Evolutionary conservation across 1,140 invertebrate genomes (phyloP), one percentile per base, ranked within the genome.

Genomic region (Nixonia krombeini): DNA sequence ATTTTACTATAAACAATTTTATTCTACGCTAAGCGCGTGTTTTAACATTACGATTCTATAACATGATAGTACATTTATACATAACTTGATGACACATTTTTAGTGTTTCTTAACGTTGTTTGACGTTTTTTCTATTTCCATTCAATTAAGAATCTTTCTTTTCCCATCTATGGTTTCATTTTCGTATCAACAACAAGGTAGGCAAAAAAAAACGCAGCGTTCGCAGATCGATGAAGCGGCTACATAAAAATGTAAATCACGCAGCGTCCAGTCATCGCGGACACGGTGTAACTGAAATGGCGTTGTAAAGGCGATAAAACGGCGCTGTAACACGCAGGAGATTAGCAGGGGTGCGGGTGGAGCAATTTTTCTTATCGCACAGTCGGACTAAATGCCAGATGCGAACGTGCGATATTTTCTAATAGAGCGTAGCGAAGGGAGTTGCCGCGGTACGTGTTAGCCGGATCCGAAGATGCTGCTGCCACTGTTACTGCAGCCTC

Each of bases 341-440:
- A 8, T 31, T 31, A 31, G 29, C 29, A 12, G 8, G 29, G 29
- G 8, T 12, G 29, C 29, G 2, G 29, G n/a, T 6, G 40, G 53
- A 40, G 50, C 37, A 53, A 65, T 65, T 65, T 58, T 65, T 65
- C 49, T 51, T 51, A 40, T 26, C 35, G 49, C 25, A 40, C 49
- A 51, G 18, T 51, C 49, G 13, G 38, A 41, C 47, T 51, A 51
- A 51, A 51, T 51, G 31, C 47, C 49, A 51, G 49, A 67, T 65
- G 55, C 49, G 45, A 38, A 57, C 33, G 38, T 26, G 28, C 52
- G 61, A 67, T 70, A 58, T 38, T 47, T 63, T 63, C 38, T 49
- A 35, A 59, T 50, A 29, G 58, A 23, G 50, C 31, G 49, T 16
- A 9, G 38, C 57, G 49, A 51, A 49, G 63, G 51, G 61, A 47